These are phyloP conservation scores for Euplagia quadripunctaria DNA, from an alignment of 2,888 invertebrate species.

Conservation along the genomic window DNA sequence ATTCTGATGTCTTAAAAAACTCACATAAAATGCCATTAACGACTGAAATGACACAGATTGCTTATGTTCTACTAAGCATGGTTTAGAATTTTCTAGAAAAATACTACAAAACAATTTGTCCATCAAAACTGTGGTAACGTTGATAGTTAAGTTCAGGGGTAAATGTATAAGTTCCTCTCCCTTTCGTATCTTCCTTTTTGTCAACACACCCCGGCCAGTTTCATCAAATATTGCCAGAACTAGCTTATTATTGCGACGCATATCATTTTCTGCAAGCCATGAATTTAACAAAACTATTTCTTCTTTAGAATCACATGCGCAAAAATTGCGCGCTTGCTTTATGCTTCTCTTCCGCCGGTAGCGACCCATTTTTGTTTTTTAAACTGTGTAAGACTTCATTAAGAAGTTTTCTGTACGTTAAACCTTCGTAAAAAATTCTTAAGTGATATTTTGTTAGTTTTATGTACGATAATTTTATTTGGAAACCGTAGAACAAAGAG, in stretches of 20 bases:
- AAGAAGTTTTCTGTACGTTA: neutral
- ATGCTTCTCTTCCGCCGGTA: slow-evolving; percentile 78
- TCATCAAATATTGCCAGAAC: slow-evolving; percentile 87
- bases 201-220: slow-evolving; percentile 92
- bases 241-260: slow-evolving; percentile 87
- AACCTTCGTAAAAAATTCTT: neutral
- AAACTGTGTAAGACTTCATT: slow-evolving; percentile 8
- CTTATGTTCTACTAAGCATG: slow-evolving; percentile 77
- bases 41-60: slow-evolving; percentile 89
- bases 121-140: slow-evolving; percentile 86
- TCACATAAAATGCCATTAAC: slow-evolving; percentile 91
- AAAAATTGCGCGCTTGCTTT: slow-evolving; percentile 68
- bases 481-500: neutral
- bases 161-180: slow-evolving; percentile 89
- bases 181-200: slow-evolving; percentile 83
- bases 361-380: slow-evolving; percentile 79
- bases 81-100: slow-evolving; percentile 74
- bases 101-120: slow-evolving; percentile 84
- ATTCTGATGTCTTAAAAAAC: slow-evolving; percentile 89
- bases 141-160: slow-evolving; percentile 88
- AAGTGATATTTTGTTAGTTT: neutral
- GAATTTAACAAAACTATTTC: slow-evolving; percentile 82
- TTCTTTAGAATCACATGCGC: slow-evolving; percentile 67
- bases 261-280: slow-evolving; percentile 86
- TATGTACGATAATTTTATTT: neutral